Evolutionary conservation across 2,888 invertebrate species (phyloP), one percentile per base, ranked within the genome.

Genomic region (Nysson spinosus): DNA sequence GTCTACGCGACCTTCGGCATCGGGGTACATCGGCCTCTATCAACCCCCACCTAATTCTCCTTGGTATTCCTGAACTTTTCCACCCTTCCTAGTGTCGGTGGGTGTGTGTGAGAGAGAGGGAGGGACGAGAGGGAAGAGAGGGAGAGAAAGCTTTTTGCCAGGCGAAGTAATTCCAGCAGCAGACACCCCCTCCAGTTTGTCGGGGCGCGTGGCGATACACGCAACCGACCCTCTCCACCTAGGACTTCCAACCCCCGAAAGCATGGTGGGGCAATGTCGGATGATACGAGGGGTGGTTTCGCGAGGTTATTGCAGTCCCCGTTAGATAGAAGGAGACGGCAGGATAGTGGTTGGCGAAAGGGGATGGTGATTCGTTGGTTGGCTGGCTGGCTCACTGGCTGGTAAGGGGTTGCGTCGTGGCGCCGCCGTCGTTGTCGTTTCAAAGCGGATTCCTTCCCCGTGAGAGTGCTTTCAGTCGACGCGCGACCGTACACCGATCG

Each of bases 391-490:
- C 50, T 68, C 64, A 58, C 64, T 69, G 54, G 55, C 16, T 61
- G 61, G 61, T 51, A 71, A 76, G 77, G 77, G 75, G 75, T 73
- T 75, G 75, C 73, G 77, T 74, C 71, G 74, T 58, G 77, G 57
- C 77, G 77, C 60, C 77, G 75, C 71, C 75, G 73, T 67, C 50
- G 72, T 62, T 68, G 73, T 75, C 66, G 57, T 72, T 68, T 70
- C 61, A n/a, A n/a, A n/a, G 80, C 72, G 68, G 74, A 74, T 79
- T 78, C 75, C 68, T 69, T 46, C 55, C 16, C 22, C 56, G 77
- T 61, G 72, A 75, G 76, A 66, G 63, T 72, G 67, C 70, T 63
- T 64, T 81, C 83, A 83, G 83, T 83, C 82, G 81, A 79, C 79
- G 83, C 79, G 83, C 81, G 79, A 62, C 69, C 58, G 69, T 58